Evolutionary conservation across 37 sponge, comb jelly and placozoan genomes (phyloP), one percentile per base, ranked within the genome.

Genomic region (Ephydatia muelleri): DNA sequence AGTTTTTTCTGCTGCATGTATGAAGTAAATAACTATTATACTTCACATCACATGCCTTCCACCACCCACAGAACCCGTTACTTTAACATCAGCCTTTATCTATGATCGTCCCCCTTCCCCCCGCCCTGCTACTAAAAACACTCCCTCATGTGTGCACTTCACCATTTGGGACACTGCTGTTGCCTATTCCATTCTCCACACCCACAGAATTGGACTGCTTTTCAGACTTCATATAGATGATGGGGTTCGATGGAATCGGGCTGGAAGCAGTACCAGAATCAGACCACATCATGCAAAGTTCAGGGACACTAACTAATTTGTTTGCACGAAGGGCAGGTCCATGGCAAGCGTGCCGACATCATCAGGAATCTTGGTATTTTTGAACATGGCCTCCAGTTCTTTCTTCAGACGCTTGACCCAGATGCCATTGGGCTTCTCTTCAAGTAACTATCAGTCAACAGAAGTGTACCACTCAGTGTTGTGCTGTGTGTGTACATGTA

Each of bases 331-430:
- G 6, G 57, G 57, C 57, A 57, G 9, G 1, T 57, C 57, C 57
- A 57, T 11, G 0, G 16, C 57, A 5, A 11, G 16, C 16, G 57
- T 19, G 57, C 57, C 57, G 19, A 57, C 57, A 57, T 14, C 57
- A 57, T 57, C 57, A 57, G 57, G 57, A 16, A 57, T 57, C 9
- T 14, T 57, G 6, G 68, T 19, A 36, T 30, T 23, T 2, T 76
- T 76, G 28, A 65, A 78, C 27, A 38, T 38, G 0, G 2, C 6
- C 68, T 81, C 36, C 27, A 75, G 70, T 16, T 66, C 82, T 22
- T 47, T 81, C 26, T 70, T 70, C 35, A 87, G 66, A 13, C 77
- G 69, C 77, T 49, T 87, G 22, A 40, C 77, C 38, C 48, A 87
- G 3, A 81, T 25, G 32, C 88, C 88, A 31, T 70, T 68, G 5